phyloP scores from a whole-genome alignment of 2,797 vertebrate species.

The Xenops minutus region DNA sequence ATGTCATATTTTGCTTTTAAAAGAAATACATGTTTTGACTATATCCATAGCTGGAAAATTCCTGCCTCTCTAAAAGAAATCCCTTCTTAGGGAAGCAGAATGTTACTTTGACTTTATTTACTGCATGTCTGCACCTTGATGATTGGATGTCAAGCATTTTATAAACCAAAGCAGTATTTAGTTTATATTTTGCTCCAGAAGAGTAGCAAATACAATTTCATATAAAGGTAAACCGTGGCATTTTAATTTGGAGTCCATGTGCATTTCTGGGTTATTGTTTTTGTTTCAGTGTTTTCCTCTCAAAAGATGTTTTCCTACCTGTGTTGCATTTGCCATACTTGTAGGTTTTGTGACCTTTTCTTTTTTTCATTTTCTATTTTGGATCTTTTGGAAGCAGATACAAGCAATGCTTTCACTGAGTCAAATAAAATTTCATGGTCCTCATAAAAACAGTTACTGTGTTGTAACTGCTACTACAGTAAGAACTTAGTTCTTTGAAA shows the following conservation, averaged over 20 bases:
- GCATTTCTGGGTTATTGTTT: not conserved
- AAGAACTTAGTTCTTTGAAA: not conserved
- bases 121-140: not conserved
- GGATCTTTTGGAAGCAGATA: not conserved
- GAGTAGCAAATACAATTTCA: not conserved
- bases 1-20: not conserved
- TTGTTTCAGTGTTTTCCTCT: not conserved
- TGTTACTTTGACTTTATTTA: not conserved
- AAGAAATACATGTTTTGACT: not conserved
- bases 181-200: conserved; percentile 7
- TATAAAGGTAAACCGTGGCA: not conserved
- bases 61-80: not conserved
- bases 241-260: not conserved
- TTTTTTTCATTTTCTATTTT: not conserved
- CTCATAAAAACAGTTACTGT: not conserved
- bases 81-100: not conserved
- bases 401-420: not conserved
- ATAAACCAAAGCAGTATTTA: conserved; percentile 4
- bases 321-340: not conserved
- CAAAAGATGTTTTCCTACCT: not conserved
- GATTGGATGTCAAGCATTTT: not conserved
- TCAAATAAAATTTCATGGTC: not conserved
- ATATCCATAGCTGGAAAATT: not conserved
- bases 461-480: not conserved
- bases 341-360: not conserved